A percentile compares a stretch with the other conserved stretches of the same genome.
These are phyloP conservation scores for Euschistus heros DNA, from an alignment of 1,140 invertebrate genomes.

Conservation along the genomic window DNA sequence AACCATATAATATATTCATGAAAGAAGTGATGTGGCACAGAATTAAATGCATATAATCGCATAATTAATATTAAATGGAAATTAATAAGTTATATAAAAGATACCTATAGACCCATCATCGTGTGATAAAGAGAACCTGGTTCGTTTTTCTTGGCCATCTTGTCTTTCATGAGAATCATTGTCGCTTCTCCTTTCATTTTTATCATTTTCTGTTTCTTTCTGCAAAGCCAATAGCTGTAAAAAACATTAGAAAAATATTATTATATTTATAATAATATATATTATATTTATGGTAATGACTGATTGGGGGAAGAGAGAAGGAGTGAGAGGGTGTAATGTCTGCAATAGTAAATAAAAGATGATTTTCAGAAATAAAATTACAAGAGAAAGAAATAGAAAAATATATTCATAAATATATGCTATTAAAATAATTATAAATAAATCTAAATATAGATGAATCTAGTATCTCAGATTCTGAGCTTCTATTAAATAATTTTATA, in stretches of 20 bases:
- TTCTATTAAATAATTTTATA: too few species aligned
- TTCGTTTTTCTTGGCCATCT: slow-evolving; percentile 31
- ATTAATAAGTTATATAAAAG: not conserved
- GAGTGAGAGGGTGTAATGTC: too few species aligned
- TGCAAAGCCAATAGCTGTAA: slow-evolving; percentile 39
- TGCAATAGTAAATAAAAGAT: too few species aligned
- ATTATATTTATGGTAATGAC: too few species aligned
- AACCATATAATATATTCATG: too few species aligned
- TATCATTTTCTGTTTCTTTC: slow-evolving; percentile 31
- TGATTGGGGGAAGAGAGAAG: too few species aligned
- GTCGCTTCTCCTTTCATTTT: slow-evolving; percentile 13
- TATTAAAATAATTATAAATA: too few species aligned
- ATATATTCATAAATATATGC: too few species aligned
- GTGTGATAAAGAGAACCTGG: slow-evolving; percentile 71
- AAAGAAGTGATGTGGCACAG: too few species aligned
- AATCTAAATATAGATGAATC: not conserved
- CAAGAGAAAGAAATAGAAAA: too few species aligned
- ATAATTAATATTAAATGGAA: not conserved
- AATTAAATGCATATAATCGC: too few species aligned
- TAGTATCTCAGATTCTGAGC: not conserved
- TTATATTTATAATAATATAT: not conserved
- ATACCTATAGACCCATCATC: slow-evolving; percentile 68
- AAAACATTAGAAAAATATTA: not conserved
- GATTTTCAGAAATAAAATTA: too few species aligned
- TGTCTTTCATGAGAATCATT: slow-evolving; percentile 14